Evolutionary conservation across 2,113 vertebrate species (phyloP), one percentile per base, ranked within the genome.

Genomic region (Nettapus auritus): DNA sequence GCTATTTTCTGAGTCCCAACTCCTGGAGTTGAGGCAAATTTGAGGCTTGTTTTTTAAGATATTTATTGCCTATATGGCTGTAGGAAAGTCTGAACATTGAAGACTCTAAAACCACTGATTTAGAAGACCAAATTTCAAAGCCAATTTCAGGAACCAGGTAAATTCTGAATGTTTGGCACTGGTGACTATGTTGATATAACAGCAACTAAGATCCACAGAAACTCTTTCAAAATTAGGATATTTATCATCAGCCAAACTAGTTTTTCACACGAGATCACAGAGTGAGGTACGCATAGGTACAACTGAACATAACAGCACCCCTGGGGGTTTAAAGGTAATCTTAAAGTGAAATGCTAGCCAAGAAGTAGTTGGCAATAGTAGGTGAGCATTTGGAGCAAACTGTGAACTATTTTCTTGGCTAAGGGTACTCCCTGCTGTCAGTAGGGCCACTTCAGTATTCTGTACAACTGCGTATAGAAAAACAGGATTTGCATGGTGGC

Each of bases 341-440:
- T 28, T 33, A 7, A 80, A 70, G 36, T 42, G 44, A 70, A 75
- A 70, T 2, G 25, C 31, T 69, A 59, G 63, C 36, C 44, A 52
- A 25, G 33, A 50, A 46, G 36, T 20, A 56, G 48, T 2, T 56
- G 34, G 62, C 59, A 88, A 59, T 67, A 82, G 8, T 12, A 33
- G 16, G 21, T 3, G 38, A 71, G 38, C 6, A 20, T 62, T 26
- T 31, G 62, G n/a, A 59, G 57, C 71, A 67, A 63, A 25, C 18
- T 2, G 2, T 20, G 5, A 78, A 11, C n/a, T 19, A 5, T 42
- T 48, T 67, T 70, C 53, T 59, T 55, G 26, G 16, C 52, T 36
- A 8, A 4, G 44, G 56, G 28, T 62, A 34, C 50, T 67, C 64
- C 34, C 38, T 55, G 7, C 34, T 29, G 59, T n/a, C 1, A 0